Conservation (phyloP, 2,888 invertebrate species). For the Argyresthia goedartella region DNA sequence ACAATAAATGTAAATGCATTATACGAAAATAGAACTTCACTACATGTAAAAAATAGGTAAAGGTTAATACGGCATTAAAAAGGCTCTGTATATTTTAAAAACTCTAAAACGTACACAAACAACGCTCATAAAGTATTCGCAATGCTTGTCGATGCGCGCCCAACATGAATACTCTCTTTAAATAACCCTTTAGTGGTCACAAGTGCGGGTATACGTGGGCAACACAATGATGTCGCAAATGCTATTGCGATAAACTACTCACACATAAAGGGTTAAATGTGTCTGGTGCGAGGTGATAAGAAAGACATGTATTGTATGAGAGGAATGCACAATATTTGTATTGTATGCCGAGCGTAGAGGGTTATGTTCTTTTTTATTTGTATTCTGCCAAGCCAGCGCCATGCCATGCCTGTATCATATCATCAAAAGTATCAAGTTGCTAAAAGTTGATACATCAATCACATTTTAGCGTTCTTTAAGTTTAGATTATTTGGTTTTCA, state of each 20-base stretch:
- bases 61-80: no score
- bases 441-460: no score
- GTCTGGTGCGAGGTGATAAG: not conserved
- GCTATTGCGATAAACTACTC: not conserved
- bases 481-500: no score
- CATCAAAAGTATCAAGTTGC: no score
- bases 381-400: no score
- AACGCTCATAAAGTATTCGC: not conserved
- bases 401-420: no score
- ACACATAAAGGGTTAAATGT: not conserved
- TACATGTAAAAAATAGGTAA: not conserved
- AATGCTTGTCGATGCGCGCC: not conserved
- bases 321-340: not conserved
- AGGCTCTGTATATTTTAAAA: no score
- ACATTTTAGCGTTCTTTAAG: no score
- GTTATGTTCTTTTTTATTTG: no score
- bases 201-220: constrained; percentile 17
- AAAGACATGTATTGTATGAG: not conserved
- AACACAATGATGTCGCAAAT: constrained; percentile 17
- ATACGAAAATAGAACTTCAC: not conserved
- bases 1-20: not conserved
- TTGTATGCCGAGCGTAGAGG: no score
- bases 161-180: constrained; percentile 27
- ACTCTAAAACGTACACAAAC: no score
- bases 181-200: constrained; percentile 11